phyloP scores from a whole-genome alignment of 1,140 invertebrate genomes.

The Pollicipes pollicipes region DNA sequence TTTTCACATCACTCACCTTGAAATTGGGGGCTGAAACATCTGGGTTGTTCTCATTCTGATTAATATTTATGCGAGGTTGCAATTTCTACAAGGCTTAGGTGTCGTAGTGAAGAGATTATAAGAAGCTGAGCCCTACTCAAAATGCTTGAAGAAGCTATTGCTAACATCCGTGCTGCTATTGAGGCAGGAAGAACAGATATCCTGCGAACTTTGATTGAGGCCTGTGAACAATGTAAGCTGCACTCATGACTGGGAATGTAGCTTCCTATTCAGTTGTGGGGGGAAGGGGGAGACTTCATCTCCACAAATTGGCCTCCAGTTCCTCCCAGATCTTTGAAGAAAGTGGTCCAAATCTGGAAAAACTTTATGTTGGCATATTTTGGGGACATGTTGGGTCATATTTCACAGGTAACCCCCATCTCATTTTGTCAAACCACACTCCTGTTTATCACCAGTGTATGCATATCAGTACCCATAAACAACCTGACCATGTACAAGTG shows the following conservation, averaged over 20 bases:
- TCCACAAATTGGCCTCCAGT: conserved; percentile 8
- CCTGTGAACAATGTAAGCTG: conserved; percentile 33
- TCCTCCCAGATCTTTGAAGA: conserved; percentile 19
- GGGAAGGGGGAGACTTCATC: not conserved
- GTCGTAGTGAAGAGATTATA: too few species aligned
- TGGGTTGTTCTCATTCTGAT: too few species aligned
- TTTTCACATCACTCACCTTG: too few species aligned
- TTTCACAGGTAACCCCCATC: conserved; percentile 8
- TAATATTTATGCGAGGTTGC: too few species aligned
- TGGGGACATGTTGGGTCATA: conserved; percentile 1
- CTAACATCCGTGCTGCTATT: conserved; percentile 26
- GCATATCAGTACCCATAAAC: too few species aligned
- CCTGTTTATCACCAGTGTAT: too few species aligned
- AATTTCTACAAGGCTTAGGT: too few species aligned
- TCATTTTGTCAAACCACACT: conserved; percentile 26
- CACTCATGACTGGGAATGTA: conserved; percentile 5
- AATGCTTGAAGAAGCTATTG: too few species aligned
- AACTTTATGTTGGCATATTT: conserved; percentile 7
- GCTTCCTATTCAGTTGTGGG: conserved; percentile 6
- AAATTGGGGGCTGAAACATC: too few species aligned
- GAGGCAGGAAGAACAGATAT: conserved; percentile 41
- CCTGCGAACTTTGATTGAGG: conserved; percentile 37
- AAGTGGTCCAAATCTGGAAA: conserved; percentile 18
- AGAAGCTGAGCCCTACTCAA: too few species aligned
- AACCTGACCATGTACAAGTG: too few species aligned